Evolutionary conservation across 2,797 vertebrate genomes (phyloP).

Genomic region (Chelon labrosus): DNA sequence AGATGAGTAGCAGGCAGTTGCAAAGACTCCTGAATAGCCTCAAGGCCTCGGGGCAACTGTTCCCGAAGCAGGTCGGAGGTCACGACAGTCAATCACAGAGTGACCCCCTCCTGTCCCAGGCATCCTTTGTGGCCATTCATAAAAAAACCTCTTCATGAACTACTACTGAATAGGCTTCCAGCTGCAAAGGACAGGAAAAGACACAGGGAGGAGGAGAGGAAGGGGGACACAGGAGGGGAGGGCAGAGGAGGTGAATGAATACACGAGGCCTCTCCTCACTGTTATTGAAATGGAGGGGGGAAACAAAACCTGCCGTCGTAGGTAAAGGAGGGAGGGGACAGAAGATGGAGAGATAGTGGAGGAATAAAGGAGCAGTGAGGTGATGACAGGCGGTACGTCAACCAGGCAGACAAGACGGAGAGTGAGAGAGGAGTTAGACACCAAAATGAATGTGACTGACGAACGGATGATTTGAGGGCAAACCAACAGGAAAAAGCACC

Average conservation of each 20-base stretch:
- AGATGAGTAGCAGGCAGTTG: slow-evolving; percentile 60
- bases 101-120: slow-evolving; percentile 68
- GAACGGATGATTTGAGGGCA: slow-evolving; percentile 27
- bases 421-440: slow-evolving; percentile 9
- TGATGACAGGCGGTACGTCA: slow-evolving; percentile 47
- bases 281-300: slow-evolving; percentile 75
- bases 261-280: slow-evolving; percentile 72
- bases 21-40: slow-evolving; percentile 60
- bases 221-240: slow-evolving; percentile 39
- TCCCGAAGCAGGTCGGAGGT: slow-evolving; percentile 76
- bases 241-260: slow-evolving; percentile 72
- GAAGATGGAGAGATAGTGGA: slow-evolving; percentile 58
- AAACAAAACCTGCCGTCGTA: slow-evolving; percentile 60
- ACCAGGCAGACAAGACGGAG: slow-evolving; percentile 16
- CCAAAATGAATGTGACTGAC: slow-evolving; percentile 26
- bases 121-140: slow-evolving; percentile 79
- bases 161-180: slow-evolving; percentile 83
- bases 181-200: slow-evolving; percentile 78
- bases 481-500: slow-evolving; percentile 7
- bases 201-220: slow-evolving; percentile 53
- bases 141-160: slow-evolving; percentile 80
- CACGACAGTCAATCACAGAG: slow-evolving; percentile 81
- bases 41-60: slow-evolving; percentile 71
- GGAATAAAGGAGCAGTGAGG: slow-evolving; percentile 51
- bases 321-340: slow-evolving; percentile 56